Evolutionary conservation across 2,113 vertebrate species (phyloP).

Genomic region (Bubo blakistoni): DNA sequence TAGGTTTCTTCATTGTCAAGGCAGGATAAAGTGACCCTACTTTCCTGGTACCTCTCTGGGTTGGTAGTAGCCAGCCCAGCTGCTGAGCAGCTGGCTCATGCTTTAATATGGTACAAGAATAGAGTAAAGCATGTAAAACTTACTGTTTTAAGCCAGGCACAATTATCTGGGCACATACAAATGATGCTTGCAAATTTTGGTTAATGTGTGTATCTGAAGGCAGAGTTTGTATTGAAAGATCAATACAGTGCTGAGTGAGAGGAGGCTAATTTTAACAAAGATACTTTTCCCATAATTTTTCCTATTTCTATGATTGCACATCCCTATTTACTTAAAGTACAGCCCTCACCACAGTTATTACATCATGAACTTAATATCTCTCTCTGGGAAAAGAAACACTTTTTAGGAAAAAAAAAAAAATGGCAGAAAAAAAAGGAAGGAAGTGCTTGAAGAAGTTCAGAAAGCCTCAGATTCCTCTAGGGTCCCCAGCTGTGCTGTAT

Average conservation of each 20-base stretch:
- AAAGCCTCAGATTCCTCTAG: conserved; percentile 30
- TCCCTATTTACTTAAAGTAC: neutral
- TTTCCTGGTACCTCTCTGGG: neutral
- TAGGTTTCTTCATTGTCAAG: neutral
- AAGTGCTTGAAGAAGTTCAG: conserved; percentile 7
- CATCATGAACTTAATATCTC: neutral
- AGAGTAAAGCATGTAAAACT: neutral
- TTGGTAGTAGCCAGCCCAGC: neutral
- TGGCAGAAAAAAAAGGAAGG: neutral
- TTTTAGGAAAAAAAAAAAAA: neutral
- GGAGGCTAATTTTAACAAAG: neutral
- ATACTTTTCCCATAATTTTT: neutral
- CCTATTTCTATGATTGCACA: neutral
- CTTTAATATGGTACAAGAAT: neutral
- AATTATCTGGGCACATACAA: neutral
- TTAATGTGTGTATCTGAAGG: neutral
- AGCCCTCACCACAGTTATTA: neutral
- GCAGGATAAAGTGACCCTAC: neutral
- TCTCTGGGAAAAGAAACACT: conserved; percentile 34
- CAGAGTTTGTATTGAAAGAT: neutral
- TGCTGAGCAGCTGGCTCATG: neutral
- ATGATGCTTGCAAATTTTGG: neutral
- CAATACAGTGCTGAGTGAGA: neutral
- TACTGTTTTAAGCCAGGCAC: neutral
- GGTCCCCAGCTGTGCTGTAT: conserved; percentile 46